A percentile compares a stretch with the other conserved stretches of the same genome.
These are phyloP conservation scores for Tapirus indicus DNA, from an alignment of 2,797 vertebrate species.

Conservation along the genomic window DNA sequence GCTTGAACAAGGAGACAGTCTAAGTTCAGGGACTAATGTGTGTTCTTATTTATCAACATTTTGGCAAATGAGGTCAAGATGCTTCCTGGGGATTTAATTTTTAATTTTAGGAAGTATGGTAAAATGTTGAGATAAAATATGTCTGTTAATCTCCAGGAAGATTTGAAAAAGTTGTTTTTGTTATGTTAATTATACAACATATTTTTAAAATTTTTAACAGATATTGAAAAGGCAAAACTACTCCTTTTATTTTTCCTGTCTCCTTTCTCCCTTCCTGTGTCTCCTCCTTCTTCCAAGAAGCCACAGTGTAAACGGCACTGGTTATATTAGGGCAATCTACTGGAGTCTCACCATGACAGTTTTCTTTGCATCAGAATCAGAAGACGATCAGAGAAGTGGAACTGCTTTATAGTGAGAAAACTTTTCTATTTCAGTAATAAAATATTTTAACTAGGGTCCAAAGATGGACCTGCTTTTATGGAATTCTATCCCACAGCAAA, in stretches of 20 bases:
- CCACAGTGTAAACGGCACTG: neutral
- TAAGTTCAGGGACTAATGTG: neutral
- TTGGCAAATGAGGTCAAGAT: slow-evolving; percentile 54
- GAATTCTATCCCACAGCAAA: neutral
- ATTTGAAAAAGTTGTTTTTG: slow-evolving; percentile 27
- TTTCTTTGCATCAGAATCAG: neutral
- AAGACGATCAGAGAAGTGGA: neutral
- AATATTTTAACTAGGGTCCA: neutral
- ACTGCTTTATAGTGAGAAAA: neutral
- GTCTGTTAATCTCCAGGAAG: slow-evolving; percentile 19
- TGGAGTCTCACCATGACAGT: neutral
- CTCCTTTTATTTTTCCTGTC: neutral
- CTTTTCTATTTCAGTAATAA: neutral
- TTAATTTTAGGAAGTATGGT: slow-evolving; percentile 34
- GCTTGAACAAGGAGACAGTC: neutral
- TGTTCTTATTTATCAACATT: neutral
- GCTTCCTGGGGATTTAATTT: slow-evolving; percentile 64
- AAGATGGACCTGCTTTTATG: neutral
- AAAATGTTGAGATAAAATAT: slow-evolving; percentile 46
- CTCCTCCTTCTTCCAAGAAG: neutral
- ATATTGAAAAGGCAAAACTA: neutral
- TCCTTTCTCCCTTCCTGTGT: neutral
- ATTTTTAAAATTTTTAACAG: neutral
- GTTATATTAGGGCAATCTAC: neutral
- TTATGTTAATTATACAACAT: neutral